Percentiles rank a stretch among this genome's conserved stretches.
Conservation (phyloP, 2,797 vertebrate species). For the Mormyrus hasselquistii region DNA sequence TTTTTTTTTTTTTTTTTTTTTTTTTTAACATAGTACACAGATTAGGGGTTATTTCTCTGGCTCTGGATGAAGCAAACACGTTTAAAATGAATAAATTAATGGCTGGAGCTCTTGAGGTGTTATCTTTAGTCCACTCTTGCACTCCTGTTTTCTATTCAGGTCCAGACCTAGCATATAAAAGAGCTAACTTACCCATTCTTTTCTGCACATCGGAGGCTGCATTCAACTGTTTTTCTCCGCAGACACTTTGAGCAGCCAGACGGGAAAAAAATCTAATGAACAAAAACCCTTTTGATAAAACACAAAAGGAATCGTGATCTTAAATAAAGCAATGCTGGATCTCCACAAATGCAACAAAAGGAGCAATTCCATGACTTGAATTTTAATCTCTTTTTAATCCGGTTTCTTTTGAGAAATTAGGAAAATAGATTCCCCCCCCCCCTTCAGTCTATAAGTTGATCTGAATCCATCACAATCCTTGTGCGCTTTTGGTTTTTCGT, state of each 20-base stretch:
- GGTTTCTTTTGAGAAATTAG: slow-evolving; percentile 43
- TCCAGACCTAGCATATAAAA: slow-evolving; percentile 66
- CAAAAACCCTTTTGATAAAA: slow-evolving; percentile 77
- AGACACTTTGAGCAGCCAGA: slow-evolving; percentile 86
- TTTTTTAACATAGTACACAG: background rate
- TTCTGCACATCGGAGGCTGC: slow-evolving; percentile 98
- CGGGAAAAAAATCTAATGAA: slow-evolving; percentile 81
- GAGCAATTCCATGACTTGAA: slow-evolving; percentile 68
- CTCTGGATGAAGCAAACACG: slow-evolving; percentile 10
- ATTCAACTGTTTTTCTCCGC: slow-evolving; percentile 94
- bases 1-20: background rate
- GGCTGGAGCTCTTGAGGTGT: slow-evolving; percentile 40
- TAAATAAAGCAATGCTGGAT: slow-evolving; percentile 63
- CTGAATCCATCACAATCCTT: slow-evolving; percentile 62
- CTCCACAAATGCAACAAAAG: slow-evolving; percentile 65
- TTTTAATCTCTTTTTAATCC: slow-evolving; percentile 39
- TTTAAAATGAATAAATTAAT: slow-evolving; percentile 44
- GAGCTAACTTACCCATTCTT: slow-evolving; percentile 98
- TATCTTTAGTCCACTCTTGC: slow-evolving; percentile 44
- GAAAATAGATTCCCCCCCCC: slow-evolving; percentile 33
- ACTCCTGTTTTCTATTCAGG: slow-evolving; percentile 63
- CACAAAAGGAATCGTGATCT: slow-evolving; percentile 67
- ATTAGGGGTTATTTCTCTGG: background rate
- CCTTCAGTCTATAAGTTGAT: slow-evolving; percentile 56
- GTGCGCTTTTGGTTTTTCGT: slow-evolving; percentile 34